Evolutionary conservation across 1,140 invertebrate species (phyloP).

Genomic region (Penaeus chinensis): DNA sequence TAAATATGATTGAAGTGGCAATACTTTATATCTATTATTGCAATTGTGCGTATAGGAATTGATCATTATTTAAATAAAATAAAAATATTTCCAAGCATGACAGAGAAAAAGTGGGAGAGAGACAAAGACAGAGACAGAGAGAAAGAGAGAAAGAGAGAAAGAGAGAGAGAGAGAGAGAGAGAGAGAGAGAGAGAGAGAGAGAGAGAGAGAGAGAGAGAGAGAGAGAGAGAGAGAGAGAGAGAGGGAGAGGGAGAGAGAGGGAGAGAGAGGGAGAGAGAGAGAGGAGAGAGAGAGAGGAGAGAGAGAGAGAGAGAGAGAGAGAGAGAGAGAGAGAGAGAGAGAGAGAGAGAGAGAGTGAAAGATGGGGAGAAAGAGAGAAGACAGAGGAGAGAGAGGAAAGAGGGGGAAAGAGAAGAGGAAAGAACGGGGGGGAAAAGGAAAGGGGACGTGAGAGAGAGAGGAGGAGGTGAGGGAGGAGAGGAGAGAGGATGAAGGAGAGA

Average conservation of each 20-base stretch:
- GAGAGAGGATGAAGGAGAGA: too few species aligned
- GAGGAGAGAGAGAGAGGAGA: not conserved
- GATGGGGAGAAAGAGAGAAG: not conserved
- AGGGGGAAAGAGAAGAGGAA: not conserved
- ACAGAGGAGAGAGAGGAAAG: conserved; percentile 16
- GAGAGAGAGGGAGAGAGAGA: not conserved
- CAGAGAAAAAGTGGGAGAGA: not conserved
- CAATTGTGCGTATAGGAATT: too few species aligned
- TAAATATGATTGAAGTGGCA: too few species aligned
- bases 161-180: not conserved
- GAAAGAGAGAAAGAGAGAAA: not conserved
- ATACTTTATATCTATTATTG: too few species aligned
- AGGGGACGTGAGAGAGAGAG: not conserved
- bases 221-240: not conserved
- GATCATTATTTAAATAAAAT: not conserved
- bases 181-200: conserved; percentile 6
- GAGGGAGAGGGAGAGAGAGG: not conserved
- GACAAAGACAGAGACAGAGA: not conserved
- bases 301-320: not conserved
- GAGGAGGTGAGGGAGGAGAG: not conserved
- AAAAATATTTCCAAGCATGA: not conserved
- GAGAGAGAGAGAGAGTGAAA: conserved; percentile 15
- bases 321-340: not conserved
- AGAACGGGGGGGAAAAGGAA: not conserved
- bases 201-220: conserved; percentile 9